phyloP scores from a whole-genome alignment of 2,888 invertebrate genomes.

The Adela reaumurella region DNA sequence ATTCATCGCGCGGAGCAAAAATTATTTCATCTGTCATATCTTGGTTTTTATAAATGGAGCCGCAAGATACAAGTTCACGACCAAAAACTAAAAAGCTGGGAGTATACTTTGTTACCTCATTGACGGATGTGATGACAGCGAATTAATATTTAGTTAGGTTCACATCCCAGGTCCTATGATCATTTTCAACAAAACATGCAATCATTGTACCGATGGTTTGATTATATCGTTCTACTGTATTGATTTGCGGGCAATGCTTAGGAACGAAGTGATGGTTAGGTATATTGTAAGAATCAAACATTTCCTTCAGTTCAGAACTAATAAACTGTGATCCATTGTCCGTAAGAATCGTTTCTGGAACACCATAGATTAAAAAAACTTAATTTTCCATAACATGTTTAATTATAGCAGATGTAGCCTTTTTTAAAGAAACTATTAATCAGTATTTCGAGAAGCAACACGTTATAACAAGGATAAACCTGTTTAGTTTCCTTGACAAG shows the following conservation, averaged over 20 bases:
- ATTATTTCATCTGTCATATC: too few species aligned
- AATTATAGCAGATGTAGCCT: constrained; percentile 5
- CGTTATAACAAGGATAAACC: constrained; percentile 11
- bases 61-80: too few species aligned
- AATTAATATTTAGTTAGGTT: too few species aligned
- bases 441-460: constrained; percentile 16
- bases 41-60: too few species aligned
- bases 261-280: constrained; percentile 13
- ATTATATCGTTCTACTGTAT: constrained; percentile 13
- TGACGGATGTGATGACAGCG: too few species aligned
- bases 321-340: constrained; percentile 17
- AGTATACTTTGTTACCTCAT: too few species aligned
- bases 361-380: constrained; percentile 16
- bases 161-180: too few species aligned
- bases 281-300: constrained; percentile 13
- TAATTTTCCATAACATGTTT: constrained; percentile 11
- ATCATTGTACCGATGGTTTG: too few species aligned
- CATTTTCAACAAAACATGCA: too few species aligned
- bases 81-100: too few species aligned
- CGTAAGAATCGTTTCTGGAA: constrained; percentile 14
- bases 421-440: constrained; percentile 9
- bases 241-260: constrained; percentile 7
- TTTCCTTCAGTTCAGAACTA: constrained; percentile 1
- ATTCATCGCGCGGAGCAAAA: too few species aligned
- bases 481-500: too few species aligned